Base-by-base conservation (phyloP, 2,888 invertebrate species). In the Brachypalpus laphriformis region DNA sequence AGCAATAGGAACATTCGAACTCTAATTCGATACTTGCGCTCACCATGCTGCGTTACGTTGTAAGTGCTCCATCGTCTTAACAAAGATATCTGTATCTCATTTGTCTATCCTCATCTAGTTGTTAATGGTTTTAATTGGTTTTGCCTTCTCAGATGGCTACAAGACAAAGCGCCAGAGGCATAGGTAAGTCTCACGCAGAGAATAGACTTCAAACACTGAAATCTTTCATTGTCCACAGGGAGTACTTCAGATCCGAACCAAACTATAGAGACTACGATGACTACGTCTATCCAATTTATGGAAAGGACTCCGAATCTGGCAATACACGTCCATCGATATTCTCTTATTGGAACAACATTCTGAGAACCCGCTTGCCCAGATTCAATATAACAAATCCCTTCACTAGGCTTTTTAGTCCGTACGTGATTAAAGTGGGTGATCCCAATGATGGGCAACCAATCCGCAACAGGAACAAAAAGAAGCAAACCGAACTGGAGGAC, bases 381-480 rank as follows among this genome's bases (percentile, higher is more conserved):
- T 65, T 25, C 45, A 85, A 81, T 34, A 66, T 85, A 20, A 71
- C 85, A 34, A 85, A 85, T 28, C 85, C 85, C 14, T 61, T 85
- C 9, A 14, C 85, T 1, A 80, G 61, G 8, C 11, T 85, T 0
- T 81, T 85, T 34, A 71, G n/a, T n/a, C 85, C 85, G 7, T 85
- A 85, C 40, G 71, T 81, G 9, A 31, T 85, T 22, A 75, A 81
- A 47, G 66, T 85, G 0, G 81, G 75, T 9, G 63, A 78, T 16
- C 54, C 65, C 1, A 40, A 54, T 28, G 9, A 3, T 3, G 22
- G 51, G 8, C 61, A 51, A 22, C 34, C 59, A 7, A 9, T 20
- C 9, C 0, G 4, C 3, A 61, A 37, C 1, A 34, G 14, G 3
- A 49, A 42, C 8, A 70, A 42, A 37, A 61, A 20, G 8, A 66